Conservation (phyloP, 2,888 invertebrate genomes). For the Blera fallax region DNA sequence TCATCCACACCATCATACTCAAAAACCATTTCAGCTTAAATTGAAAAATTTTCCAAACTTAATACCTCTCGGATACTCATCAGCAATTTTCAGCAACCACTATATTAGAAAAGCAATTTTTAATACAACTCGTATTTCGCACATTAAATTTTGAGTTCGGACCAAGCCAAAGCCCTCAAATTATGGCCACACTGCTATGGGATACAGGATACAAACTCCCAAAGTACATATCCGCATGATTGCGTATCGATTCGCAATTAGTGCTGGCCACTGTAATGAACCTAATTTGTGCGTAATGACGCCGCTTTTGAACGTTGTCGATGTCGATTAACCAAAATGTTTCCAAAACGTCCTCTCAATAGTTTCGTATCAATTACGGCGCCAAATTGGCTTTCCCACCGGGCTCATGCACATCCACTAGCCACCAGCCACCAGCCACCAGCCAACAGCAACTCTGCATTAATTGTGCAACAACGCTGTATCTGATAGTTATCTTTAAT, state of each 20-base stretch:
- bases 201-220: slow-evolving; percentile 7
- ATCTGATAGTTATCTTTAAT: slow-evolving; percentile 66
- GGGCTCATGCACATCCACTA: slow-evolving; percentile 7
- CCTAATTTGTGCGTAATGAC: slow-evolving; percentile 72
- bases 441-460: slow-evolving; percentile 8
- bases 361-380: slow-evolving; percentile 64
- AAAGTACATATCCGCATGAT: slow-evolving; percentile 63
- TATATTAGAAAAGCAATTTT: slow-evolving; percentile 48
- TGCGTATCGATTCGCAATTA: slow-evolving; percentile 72
- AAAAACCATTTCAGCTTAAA: slow-evolving; percentile 15
- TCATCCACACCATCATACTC: not conserved
- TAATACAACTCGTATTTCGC: slow-evolving; percentile 47
- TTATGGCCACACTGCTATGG: slow-evolving; percentile 18
- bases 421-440: too few relatives aligned
- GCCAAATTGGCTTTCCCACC: slow-evolving; percentile 66
- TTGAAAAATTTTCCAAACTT: slow-evolving; percentile 44
- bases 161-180: slow-evolving; percentile 15
- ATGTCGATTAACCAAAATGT: slow-evolving; percentile 70
- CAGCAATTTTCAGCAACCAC: slow-evolving; percentile 38
- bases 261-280: slow-evolving; percentile 64
- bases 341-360: slow-evolving; percentile 57
- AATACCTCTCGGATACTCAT: slow-evolving; percentile 38
- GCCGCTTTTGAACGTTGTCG: slow-evolving; percentile 64
- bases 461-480: slow-evolving; percentile 48
- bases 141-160: slow-evolving; percentile 55